Percentiles rank a stretch among this genome's conserved stretches.
These are phyloP conservation scores for Indri indri DNA, from an alignment of 2,113 vertebrate species.

Conservation along the genomic window DNA sequence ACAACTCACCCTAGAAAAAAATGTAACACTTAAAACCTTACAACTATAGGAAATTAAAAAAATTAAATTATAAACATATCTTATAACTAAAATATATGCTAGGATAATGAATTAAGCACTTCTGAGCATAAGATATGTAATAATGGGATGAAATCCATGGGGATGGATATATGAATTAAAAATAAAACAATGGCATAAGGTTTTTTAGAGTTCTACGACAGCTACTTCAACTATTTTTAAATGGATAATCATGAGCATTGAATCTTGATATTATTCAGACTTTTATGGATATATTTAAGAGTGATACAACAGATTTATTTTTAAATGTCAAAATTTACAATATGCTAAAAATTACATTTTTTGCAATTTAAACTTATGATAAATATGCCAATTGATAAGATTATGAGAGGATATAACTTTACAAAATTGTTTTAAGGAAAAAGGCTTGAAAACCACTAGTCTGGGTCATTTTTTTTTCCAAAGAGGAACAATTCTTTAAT, in stretches of 20 bases:
- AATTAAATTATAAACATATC: not conserved
- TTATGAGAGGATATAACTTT: not conserved
- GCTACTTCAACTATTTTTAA: slow-evolving; percentile 5
- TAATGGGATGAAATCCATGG: not conserved
- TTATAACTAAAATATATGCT: not conserved
- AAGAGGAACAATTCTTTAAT: not conserved
- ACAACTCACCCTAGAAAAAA: not conserved
- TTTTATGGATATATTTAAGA: slow-evolving; percentile 9
- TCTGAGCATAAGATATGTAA: not conserved
- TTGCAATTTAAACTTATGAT: slow-evolving; percentile 19
- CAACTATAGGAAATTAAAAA: not conserved
- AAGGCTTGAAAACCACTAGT: not conserved
- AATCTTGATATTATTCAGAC: not conserved
- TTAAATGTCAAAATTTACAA: slow-evolving; percentile 56
- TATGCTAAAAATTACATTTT: slow-evolving; percentile 43
- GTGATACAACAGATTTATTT: slow-evolving; percentile 43
- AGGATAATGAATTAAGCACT: not conserved
- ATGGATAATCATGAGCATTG: not conserved
- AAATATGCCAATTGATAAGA: slow-evolving; percentile 1
- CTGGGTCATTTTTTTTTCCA: too few species aligned
- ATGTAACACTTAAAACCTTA: not conserved
- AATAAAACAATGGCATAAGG: not conserved
- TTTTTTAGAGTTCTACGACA: not conserved
- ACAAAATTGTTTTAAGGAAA: not conserved
- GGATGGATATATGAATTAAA: not conserved